phyloP scores from a whole-genome alignment of 2,113 vertebrate genomes.

The Gasterosteus aculeatus region DNA sequence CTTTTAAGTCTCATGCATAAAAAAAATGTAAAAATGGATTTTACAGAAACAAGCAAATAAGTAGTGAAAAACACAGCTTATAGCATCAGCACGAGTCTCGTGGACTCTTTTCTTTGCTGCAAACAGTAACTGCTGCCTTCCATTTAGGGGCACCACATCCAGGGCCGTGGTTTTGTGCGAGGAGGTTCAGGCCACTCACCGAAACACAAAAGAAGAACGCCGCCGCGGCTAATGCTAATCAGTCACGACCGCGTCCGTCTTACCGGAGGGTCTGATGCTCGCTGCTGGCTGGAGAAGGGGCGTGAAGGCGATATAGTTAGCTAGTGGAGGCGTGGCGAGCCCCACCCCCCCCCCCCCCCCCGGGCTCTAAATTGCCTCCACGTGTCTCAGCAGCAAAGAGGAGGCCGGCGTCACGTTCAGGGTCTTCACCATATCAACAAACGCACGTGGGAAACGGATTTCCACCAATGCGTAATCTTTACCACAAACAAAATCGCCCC shows the following conservation, averaged over 20 bases:
- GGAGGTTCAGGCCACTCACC: not conserved
- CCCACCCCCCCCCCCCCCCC: no score
- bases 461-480: slow-evolving; percentile 56
- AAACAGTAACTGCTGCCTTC: not conserved
- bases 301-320: not conserved
- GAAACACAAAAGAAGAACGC: not conserved
- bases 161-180: not conserved
- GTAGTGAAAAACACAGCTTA: not conserved
- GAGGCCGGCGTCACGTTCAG: not conserved
- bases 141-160: not conserved
- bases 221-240: not conserved
- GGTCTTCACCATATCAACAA: slow-evolving; percentile 41
- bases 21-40: not conserved
- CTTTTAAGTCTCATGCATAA: not conserved
- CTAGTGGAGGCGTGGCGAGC: not conserved
- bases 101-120: not conserved
- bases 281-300: not conserved
- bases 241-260: not conserved
- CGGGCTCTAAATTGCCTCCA: not conserved
- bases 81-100: not conserved
- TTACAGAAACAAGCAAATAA: not conserved
- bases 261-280: not conserved
- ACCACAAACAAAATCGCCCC: slow-evolving; percentile 33
- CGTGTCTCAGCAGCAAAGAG: no score
- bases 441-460: slow-evolving; percentile 32